Conservation (phyloP, 2,797 vertebrate genomes). For the Karalla daura region DNA sequence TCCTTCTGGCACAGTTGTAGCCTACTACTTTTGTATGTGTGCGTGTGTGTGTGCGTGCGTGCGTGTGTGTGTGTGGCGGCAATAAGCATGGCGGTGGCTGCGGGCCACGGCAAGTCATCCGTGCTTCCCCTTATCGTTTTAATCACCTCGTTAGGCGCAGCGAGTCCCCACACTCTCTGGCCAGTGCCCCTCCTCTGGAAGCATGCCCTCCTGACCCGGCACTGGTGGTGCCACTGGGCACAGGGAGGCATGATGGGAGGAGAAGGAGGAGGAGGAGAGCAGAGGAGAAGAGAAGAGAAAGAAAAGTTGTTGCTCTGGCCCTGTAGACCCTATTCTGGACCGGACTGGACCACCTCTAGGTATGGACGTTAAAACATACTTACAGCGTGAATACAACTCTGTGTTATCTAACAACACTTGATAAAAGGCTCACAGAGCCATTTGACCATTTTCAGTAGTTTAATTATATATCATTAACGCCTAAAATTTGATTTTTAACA, state of each 20-base stretch:
- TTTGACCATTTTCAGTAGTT: too few relatives aligned
- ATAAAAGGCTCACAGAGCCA: too few relatives aligned
- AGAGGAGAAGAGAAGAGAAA: conserved; percentile 6
- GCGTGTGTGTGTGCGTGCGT: conserved; percentile 37
- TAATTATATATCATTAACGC: too few relatives aligned
- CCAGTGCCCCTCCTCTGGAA: conserved; percentile 78
- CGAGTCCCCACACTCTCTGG: conserved; percentile 78
- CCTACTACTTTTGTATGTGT: conserved; percentile 39
- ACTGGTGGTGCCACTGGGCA: conserved; percentile 84
- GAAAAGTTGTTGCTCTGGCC: not conserved
- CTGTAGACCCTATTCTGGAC: not conserved
- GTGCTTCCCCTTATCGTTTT: conserved; percentile 84
- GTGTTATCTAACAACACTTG: too few relatives aligned
- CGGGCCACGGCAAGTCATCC: conserved; percentile 88
- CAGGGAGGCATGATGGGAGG: conserved; percentile 52
- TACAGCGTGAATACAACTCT: too few relatives aligned
- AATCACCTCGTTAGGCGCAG: conserved; percentile 86
- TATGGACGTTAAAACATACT: not conserved
- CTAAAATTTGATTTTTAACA: too few relatives aligned
- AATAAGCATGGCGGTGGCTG: conserved; percentile 73
- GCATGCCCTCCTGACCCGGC: conserved; percentile 69
- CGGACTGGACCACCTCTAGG: too few relatives aligned
- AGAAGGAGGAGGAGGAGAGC: not conserved
- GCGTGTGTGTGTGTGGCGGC: conserved; percentile 41
- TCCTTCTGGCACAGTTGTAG: conserved; percentile 66